Percentiles rank a stretch among this genome's conserved stretches.
phyloP scores from a whole-genome alignment of 2,888 invertebrate species.

The Perizoma flavofasciatum region DNA sequence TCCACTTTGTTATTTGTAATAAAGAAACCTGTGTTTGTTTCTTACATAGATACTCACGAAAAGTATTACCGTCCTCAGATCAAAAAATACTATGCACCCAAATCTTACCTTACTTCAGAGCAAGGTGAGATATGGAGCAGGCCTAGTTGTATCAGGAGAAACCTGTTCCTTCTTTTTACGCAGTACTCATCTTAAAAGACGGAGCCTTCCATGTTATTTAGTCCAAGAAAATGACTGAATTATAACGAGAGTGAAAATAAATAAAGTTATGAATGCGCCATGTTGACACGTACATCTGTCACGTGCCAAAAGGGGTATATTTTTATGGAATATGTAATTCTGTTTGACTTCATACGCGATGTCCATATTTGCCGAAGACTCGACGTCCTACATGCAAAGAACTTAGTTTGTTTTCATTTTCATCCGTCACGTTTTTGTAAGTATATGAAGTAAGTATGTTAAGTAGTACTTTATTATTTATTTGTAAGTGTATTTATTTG shows the following conservation, averaged over 20 bases:
- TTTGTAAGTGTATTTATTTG: too few species aligned
- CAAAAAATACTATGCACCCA: too few species aligned
- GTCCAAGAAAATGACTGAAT: slow-evolving; percentile 18
- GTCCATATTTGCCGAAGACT: slow-evolving; percentile 82
- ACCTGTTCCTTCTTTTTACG: too few species aligned
- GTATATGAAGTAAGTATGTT: not conserved
- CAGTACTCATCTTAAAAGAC: not conserved
- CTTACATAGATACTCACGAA: too few species aligned
- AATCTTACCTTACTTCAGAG: too few species aligned
- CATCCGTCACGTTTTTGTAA: slow-evolving; percentile 27
- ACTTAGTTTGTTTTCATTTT: slow-evolving; percentile 53
- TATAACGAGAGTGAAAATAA: slow-evolving; percentile 39
- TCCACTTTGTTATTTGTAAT: too few species aligned
- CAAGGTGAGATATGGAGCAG: too few species aligned
- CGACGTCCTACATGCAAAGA: slow-evolving; percentile 80
- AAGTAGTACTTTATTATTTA: too few species aligned
- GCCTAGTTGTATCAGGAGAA: too few species aligned
- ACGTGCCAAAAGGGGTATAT: slow-evolving; percentile 81
- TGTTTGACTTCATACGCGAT: slow-evolving; percentile 84
- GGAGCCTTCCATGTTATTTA: slow-evolving; percentile 9
- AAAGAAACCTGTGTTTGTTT: too few species aligned
- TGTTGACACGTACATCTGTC: slow-evolving; percentile 61
- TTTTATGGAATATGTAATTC: slow-evolving; percentile 84
- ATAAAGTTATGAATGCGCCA: slow-evolving; percentile 40
- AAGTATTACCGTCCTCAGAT: too few species aligned